Percentiles rank a stretch among this genome's conserved stretches.
Evolutionary conservation across 2,888 invertebrate species (phyloP).

Genomic region (Pheosia tremula): DNA sequence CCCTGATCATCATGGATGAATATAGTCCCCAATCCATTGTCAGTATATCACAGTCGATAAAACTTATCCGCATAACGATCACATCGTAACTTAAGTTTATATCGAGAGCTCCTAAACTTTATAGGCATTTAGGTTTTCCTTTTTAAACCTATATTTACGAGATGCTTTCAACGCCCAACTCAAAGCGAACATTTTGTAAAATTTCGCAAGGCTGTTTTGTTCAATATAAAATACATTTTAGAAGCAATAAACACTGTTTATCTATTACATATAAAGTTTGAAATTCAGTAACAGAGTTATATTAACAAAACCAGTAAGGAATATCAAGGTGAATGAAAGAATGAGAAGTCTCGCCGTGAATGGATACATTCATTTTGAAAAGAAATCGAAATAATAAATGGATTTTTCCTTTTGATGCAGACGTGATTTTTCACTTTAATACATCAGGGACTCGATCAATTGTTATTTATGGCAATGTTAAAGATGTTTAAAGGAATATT

Average conservation of each 20-base stretch:
- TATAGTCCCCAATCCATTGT: too few relatives aligned
- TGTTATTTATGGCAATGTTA: conserved; percentile 14
- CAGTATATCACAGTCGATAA: conserved; percentile 14
- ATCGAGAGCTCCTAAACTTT: conserved; percentile 34
- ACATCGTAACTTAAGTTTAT: conserved; percentile 23
- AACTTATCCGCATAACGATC: conserved; percentile 24
- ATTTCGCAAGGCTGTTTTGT: conserved; percentile 55
- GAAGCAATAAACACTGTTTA: conserved; percentile 35
- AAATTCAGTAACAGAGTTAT: conserved; percentile 20
- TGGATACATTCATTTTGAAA: conserved; percentile 46
- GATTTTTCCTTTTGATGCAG: conserved; percentile 30
- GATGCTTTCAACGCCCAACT: conserved; percentile 37
- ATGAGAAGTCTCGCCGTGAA: conserved; percentile 46
- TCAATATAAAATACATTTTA: conserved; percentile 54
- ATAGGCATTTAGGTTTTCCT: conserved; percentile 38
- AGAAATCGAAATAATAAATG: conserved; percentile 44
- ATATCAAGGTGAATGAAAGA: conserved; percentile 48
- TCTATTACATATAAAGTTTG: conserved; percentile 25
- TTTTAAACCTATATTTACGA: conserved; percentile 42
- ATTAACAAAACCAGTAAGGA: conserved; percentile 34
- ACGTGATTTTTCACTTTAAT: conserved; percentile 34
- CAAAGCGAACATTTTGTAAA: conserved; percentile 62
- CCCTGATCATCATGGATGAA: too few relatives aligned
- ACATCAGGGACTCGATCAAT: conserved; percentile 24
- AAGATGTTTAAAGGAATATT: conserved; percentile 18